Evolutionary conservation across 2,797 vertebrate species (phyloP).

Genomic region (Galagoides demidoff): DNA sequence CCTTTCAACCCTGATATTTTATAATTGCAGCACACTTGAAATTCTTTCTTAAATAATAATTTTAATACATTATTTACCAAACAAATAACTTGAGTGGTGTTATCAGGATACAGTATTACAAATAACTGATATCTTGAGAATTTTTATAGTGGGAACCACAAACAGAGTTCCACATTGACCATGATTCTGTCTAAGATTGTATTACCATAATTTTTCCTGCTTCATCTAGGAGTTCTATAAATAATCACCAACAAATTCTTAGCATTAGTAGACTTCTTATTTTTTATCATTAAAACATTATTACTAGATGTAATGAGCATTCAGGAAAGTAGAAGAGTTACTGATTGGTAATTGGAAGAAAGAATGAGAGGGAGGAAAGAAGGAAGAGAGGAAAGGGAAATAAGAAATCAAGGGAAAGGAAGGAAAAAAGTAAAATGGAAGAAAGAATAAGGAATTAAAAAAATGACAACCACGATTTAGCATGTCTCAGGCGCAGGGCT

Average conservation of each 20-base stretch:
- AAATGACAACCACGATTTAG: background rate
- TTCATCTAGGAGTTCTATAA: background rate
- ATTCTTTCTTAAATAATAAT: slow-evolving; percentile 14
- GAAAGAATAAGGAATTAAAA: background rate
- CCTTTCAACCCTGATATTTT: background rate
- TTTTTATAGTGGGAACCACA: background rate
- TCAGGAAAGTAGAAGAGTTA: background rate
- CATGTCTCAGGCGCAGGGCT: background rate
- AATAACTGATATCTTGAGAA: background rate
- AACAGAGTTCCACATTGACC: background rate
- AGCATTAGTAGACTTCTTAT: background rate
- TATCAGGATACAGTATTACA: background rate
- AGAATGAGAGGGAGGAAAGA: background rate
- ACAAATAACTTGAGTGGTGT: background rate
- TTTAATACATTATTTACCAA: background rate
- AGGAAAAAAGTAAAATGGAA: background rate
- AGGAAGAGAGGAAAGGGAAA: too few relatives aligned
- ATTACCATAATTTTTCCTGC: background rate
- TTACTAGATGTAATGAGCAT: background rate
- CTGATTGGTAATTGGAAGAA: background rate
- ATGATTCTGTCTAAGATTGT: background rate
- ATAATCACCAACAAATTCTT: background rate
- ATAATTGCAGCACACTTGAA: background rate
- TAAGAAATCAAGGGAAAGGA: background rate
- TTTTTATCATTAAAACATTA: background rate